Conservation (phyloP, 2,888 invertebrate genomes). For the Anodontia alba region DNA sequence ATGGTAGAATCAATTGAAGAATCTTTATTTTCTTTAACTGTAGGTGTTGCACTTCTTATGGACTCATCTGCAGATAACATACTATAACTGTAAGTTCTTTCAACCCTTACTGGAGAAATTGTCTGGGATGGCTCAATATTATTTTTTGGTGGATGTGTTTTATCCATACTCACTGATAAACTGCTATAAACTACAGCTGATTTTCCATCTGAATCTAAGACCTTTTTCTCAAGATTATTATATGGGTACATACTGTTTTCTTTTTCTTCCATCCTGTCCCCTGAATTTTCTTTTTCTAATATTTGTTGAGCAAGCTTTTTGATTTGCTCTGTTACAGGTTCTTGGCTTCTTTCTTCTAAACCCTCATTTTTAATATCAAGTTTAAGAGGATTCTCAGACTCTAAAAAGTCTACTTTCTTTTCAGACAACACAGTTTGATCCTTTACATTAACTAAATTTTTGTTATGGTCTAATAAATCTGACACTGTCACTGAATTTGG, state of each 20-base stretch:
- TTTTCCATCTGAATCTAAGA: background rate
- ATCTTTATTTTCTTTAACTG: background rate
- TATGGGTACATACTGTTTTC: too few species aligned
- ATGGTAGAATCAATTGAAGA: background rate
- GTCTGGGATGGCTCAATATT: conserved; percentile 3
- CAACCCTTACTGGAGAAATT: background rate
- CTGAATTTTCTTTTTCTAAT: too few species aligned
- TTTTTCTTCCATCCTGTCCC: too few species aligned
- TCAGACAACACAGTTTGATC: too few species aligned
- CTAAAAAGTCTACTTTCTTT: too few species aligned
- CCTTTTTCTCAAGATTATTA: background rate
- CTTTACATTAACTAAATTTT: too few species aligned
- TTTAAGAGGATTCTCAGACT: too few species aligned
- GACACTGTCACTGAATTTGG: too few species aligned
- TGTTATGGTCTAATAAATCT: too few species aligned
- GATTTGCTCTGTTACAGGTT: too few species aligned
- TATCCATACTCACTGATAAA: background rate
- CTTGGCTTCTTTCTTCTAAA: background rate
- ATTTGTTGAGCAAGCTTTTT: too few species aligned
- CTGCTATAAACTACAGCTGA: background rate
- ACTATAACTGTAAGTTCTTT: background rate
- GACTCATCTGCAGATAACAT: conserved; percentile 5
- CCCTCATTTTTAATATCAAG: conserved; percentile 15
- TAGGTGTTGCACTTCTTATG: background rate
- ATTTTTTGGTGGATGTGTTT: background rate